A percentile compares a stretch with the other conserved stretches of the same genome.
phyloP scores from a whole-genome alignment of 2,888 invertebrate genomes.

The Encarsia formosa region DNA sequence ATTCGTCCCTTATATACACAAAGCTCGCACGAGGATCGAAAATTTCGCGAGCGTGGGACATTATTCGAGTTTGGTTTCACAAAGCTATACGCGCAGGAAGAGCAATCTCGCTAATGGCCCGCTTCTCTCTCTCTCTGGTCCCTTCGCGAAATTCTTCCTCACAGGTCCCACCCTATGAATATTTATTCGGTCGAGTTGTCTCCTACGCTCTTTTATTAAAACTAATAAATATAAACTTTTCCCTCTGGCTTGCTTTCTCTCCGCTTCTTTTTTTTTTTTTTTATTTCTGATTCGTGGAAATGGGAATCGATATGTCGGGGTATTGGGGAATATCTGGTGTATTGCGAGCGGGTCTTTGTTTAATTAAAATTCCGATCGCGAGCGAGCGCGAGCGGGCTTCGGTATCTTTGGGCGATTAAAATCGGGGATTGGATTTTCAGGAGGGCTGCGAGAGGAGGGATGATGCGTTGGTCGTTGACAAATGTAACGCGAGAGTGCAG shows the following conservation, averaged over 20 bases:
- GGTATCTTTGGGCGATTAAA: too few species aligned
- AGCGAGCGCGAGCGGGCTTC: too few species aligned
- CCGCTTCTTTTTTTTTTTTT: not conserved
- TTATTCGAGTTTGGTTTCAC: slow-evolving; percentile 28
- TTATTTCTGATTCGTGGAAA: not conserved
- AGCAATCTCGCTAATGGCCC: slow-evolving; percentile 47
- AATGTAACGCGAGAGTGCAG: too few species aligned
- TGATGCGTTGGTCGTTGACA: too few species aligned
- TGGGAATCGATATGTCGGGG: slow-evolving; percentile 8
- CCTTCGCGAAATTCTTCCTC: slow-evolving; percentile 32
- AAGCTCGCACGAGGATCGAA: slow-evolving; percentile 1
- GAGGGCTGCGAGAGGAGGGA: too few species aligned
- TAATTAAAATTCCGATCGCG: slow-evolving; percentile 23
- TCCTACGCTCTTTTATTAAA: slow-evolving; percentile 47
- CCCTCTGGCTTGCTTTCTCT: not conserved
- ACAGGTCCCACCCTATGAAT: slow-evolving; percentile 34
- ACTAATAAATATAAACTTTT: slow-evolving; percentile 40
- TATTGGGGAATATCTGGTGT: too few species aligned
- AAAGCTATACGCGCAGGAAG: too few species aligned
- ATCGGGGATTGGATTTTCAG: too few species aligned
- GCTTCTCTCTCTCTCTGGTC: slow-evolving; percentile 34
- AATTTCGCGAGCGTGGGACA: slow-evolving; percentile 25
- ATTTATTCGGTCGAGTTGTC: slow-evolving; percentile 41
- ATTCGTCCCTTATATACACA: slow-evolving; percentile 7
- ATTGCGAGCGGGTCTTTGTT: slow-evolving; percentile 18